Conservation (phyloP, 2,113 vertebrate species). For the Cygnus atratus region DNA sequence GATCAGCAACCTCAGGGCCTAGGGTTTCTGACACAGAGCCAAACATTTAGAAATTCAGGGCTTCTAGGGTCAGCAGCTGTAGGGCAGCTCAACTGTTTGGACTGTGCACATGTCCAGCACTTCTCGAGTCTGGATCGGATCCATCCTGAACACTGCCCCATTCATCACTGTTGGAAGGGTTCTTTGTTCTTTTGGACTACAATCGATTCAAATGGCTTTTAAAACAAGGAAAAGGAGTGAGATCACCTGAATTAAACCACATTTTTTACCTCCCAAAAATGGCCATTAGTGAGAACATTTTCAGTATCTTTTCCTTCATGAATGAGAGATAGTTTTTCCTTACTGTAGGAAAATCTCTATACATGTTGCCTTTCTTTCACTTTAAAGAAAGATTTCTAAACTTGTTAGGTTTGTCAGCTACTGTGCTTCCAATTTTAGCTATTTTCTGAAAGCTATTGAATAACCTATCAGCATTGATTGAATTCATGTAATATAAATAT, state of each 20-base stretch:
- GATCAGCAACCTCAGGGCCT: background rate
- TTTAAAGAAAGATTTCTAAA: background rate
- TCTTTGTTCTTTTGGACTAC: background rate
- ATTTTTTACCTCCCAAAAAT: background rate
- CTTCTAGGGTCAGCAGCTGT: background rate
- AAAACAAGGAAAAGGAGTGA: background rate
- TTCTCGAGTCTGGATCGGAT: background rate
- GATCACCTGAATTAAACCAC: background rate
- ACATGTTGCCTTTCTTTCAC: background rate
- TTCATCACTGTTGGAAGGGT: background rate
- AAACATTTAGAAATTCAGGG: background rate
- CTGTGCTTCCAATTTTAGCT: background rate
- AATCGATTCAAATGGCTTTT: background rate
- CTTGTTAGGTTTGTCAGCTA: background rate
- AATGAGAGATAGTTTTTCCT: background rate
- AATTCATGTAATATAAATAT: accelerated
- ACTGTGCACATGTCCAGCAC: background rate
- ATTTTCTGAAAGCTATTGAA: background rate
- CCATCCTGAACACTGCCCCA: background rate
- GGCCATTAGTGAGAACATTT: background rate
- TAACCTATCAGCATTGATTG: background rate
- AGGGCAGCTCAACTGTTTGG: background rate
- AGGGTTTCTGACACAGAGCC: background rate
- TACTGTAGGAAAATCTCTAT: background rate
- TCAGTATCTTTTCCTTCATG: background rate